Evolutionary conservation across 2,888 invertebrate species (phyloP), one percentile per base, ranked within the genome.

Genomic region (Clusia tigrina): DNA sequence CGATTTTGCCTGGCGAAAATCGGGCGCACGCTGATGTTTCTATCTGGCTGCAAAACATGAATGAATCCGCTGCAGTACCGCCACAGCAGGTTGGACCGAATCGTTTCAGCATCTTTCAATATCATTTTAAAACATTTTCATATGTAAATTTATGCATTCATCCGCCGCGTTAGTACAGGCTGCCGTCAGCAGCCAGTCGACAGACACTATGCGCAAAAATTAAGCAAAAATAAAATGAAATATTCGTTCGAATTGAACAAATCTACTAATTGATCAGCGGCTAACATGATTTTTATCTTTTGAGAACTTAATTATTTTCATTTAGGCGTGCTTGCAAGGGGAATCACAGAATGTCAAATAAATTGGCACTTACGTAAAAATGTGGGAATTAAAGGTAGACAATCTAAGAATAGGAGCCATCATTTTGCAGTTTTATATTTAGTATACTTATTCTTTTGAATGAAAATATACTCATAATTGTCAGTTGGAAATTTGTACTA

Each of bases 221-320:
- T 18, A 20, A 22, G 48, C 26, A 25, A 38, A 15, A 73, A n/a
- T n/a, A 75, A 77, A 74, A 76, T 75, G 74, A 75, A 73, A 77
- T 75, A 75, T 77, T 71, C 71, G 62, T 24, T 67, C 67, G 70
- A 67, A 53, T 65, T 70, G 67, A 18, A 70, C 71, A 71, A 78
- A 78, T 72, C 74, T 71, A 76, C 79, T 80, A 79, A 79, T 79
- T 79, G 79, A 79, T 80, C 77, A 71, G 76, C 69, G 76, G 76
- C 78, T 70, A 80, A 80, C 79, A 80, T 74, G 80, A 80, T 79
- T 78, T 77, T 80, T 78, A 79, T 80, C 80, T 74, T 75, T 78
- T 77, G 74, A 78, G 77, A 78, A 79, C 79, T 78, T 78, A 78
- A 78, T 78, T 79, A 78, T 77, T 79, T 79, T 68, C 32, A 12